Evolutionary conservation across 2,113 vertebrate species (phyloP), one percentile per base, ranked within the genome.

Genomic region (Microtus pennsylvanicus): DNA sequence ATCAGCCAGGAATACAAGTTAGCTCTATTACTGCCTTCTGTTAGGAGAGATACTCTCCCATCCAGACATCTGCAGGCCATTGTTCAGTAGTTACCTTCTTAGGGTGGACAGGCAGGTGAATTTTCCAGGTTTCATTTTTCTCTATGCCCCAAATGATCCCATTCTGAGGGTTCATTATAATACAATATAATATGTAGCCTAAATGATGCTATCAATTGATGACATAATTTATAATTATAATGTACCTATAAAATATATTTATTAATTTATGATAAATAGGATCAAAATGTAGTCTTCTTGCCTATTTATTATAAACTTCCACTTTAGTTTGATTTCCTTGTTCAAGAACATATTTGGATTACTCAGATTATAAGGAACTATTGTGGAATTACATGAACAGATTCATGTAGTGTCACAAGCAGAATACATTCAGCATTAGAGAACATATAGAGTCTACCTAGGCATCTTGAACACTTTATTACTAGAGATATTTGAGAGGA

Each of bases 291-390:
- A 86, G 76, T 30, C 92, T 89, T 77, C 58, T 83, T 95, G 28
- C 63, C 33, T 75, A 74, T 89, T 70, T 17, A 50, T 28, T 30
- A 82, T 47, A 74, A 42, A 90, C 8, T 63, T 55, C 10, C 52
- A 86, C 9, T 97, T 30, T 12, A 61, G 76, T 87, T 92, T 95
- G 77, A 76, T 72, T 93, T n/a, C n/a, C 24, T 78, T 78, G 17
- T 78, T 63, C 55, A 89, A 87, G 55, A 55, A 22, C 90, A 50
- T 50, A 86, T 72, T 45, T 52, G 28, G 94, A 61, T 76, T 87
- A 65, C 26, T 82, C 1, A 13, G 16, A 47, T 89, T 96, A 89
- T n/a, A 89, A 96, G 74, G 12, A 55, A 88, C 19, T 67, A 72
- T 42, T 81, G 85, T 58, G 28, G 94, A 92, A 28, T 91, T 72